Evolutionary conservation across 2,797 vertebrate species (phyloP).

Genomic region (Sandelia bainsii): DNA sequence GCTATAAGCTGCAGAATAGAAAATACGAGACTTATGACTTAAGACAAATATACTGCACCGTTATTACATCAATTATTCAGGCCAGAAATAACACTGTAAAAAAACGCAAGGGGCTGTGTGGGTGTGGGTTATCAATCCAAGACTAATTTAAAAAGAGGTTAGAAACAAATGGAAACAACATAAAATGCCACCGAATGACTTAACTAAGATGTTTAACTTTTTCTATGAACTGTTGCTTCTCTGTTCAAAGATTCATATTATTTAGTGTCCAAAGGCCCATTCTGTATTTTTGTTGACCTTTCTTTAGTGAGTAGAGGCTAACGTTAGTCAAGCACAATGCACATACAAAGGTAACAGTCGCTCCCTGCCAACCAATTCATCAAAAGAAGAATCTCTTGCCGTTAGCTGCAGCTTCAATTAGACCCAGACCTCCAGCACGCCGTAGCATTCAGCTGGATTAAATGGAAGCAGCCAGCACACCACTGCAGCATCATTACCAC

Average conservation of each 20-base stretch:
- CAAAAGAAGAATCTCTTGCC: constrained; percentile 90
- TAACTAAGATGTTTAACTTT: constrained; percentile 34
- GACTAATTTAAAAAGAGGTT: not conserved
- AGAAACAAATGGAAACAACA: not conserved
- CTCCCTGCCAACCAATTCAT: constrained; percentile 94
- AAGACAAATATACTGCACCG: not conserved
- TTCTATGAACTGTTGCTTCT: constrained; percentile 11
- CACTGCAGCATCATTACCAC: constrained; percentile 87
- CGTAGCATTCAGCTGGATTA: constrained; percentile 86
- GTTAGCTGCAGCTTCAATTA: constrained; percentile 87
- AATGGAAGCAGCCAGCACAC: constrained; percentile 86
- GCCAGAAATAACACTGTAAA: not conserved
- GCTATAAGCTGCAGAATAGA: not conserved
- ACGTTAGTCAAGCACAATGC: constrained; percentile 41
- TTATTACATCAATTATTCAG: not conserved
- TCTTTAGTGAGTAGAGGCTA: constrained; percentile 57
- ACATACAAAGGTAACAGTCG: constrained; percentile 72
- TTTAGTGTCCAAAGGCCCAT: constrained; percentile 46
- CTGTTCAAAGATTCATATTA: constrained; percentile 47
- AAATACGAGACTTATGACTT: not conserved
- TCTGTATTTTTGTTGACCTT: constrained; percentile 79
- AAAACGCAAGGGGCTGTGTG: not conserved
- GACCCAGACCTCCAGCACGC: constrained; percentile 71
- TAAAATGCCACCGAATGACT: not conserved
- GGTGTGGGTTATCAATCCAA: no score